These are phyloP conservation scores for Cerastis leucographa DNA, from an alignment of 2,888 invertebrate genomes.

Conservation along the genomic window DNA sequence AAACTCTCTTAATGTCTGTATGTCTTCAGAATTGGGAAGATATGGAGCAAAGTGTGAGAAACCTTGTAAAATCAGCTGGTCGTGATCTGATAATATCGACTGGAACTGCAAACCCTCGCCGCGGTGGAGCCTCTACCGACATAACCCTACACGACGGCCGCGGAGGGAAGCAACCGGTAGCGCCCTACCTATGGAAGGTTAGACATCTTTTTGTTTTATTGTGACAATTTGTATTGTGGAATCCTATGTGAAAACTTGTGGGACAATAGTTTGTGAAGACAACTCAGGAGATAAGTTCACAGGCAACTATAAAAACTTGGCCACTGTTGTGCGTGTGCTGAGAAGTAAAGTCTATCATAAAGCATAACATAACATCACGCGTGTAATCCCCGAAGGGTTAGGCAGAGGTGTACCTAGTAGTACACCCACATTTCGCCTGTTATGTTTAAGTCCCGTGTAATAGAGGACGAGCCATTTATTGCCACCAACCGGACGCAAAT, in stretches of 20 bases:
- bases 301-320: not conserved
- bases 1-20: not conserved
- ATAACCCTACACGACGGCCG: constrained; percentile 51
- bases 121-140: not conserved
- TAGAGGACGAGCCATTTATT: not conserved
- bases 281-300: not conserved
- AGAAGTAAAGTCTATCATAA: not conserved
- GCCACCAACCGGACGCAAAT: not conserved
- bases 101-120: constrained; percentile 66
- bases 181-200: constrained; percentile 82
- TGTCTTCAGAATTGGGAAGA: constrained; percentile 78
- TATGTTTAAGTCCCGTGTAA: not conserved
- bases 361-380: not conserved
- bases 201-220: constrained; percentile 1
- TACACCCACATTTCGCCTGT: not conserved
- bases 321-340: not conserved
- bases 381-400: not conserved
- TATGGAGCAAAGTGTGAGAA: constrained; percentile 73
- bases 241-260: not conserved
- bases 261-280: not conserved
- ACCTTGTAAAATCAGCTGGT: constrained; percentile 62
- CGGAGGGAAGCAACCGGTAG: constrained; percentile 63
- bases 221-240: not conserved
- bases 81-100: constrained; percentile 72
- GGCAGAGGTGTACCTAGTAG: not conserved